Evolutionary conservation across 2,113 vertebrate species (phyloP), one percentile per base, ranked within the genome.

Genomic region (Pyxicephalus adspersus): DNA sequence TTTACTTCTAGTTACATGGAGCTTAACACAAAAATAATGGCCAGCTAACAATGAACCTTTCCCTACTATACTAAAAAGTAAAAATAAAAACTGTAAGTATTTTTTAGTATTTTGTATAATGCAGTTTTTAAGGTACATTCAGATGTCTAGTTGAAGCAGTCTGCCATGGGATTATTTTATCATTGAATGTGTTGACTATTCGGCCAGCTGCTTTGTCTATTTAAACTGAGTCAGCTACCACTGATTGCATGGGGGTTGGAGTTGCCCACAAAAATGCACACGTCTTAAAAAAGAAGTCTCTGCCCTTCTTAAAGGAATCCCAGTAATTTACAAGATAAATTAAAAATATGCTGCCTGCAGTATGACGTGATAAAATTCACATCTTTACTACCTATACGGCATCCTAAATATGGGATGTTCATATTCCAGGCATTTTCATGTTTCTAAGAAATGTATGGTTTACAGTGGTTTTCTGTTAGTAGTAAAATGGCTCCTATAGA

Each of bases 111-210:
- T 38, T 1, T 38, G 5, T 45, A 9, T 45, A 13, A 13, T 45
- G 11, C 86, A 90, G 89, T 87, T 87, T 28, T 88, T 83, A 11
- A 82, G 87, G 80, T 87, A 78, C 82, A 83, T 86, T 87, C 83
- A 79, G 86, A 67, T 87, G 87, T 25, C 84, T 76, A 84, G 71
- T 73, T 89, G 85, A 85, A 90, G 85, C 85, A 85, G 86, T 91
- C 90, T 89, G 88, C 92, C 90, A 94, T 90, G 88, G 61, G 20
- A 84, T 84, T 72, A 87, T 94, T 91, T 91, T 88, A 92, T 89
- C 83, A 0, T 84, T 84, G 84, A 83, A 51, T 89, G 89, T 85
- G 76, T 83, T 85, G 83, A 90, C 85, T 85, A 80, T 90, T 90
- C 90, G 88, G 87, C 85, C 89, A 88, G 87, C 87, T 91, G 89